Percentiles rank a stretch among this genome's conserved stretches.
Evolutionary conservation across 2,797 vertebrate genomes (phyloP).

Genomic region (Moxostoma hubbsi): DNA sequence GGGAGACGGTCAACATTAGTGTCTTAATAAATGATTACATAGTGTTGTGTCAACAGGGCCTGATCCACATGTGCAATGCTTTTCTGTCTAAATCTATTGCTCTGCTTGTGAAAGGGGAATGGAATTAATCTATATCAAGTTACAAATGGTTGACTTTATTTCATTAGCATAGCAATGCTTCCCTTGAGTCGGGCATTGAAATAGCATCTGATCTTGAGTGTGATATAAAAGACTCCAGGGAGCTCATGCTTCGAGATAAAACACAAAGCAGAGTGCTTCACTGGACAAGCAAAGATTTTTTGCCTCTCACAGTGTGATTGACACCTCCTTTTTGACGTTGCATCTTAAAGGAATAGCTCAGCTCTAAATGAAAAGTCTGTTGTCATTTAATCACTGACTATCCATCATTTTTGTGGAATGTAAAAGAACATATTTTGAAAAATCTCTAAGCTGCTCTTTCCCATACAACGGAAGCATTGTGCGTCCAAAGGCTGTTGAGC

Average conservation of each 20-base stretch:
- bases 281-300: constrained; percentile 12
- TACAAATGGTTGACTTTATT: constrained; percentile 49
- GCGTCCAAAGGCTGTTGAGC: too few species aligned
- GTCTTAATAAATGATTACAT: constrained; percentile 30
- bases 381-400: background rate
- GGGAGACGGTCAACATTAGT: constrained; percentile 24
- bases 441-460: background rate
- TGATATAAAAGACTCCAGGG: constrained; percentile 41
- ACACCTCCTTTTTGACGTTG: background rate
- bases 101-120: constrained; percentile 11
- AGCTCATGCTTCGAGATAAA: constrained; percentile 7
- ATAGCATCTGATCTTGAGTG: constrained; percentile 29
- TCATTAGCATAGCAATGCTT: constrained; percentile 48
- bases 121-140: constrained; percentile 46
- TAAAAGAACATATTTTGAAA: background rate
- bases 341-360: background rate
- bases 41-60: background rate
- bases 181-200: constrained; percentile 35
- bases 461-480: too few species aligned
- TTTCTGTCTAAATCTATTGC: constrained; percentile 2
- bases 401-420: background rate
- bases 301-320: background rate
- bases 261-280: background rate
- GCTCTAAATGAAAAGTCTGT: background rate
- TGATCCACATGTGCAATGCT: background rate